Conservation (phyloP, 2,797 vertebrate genomes). For the Numenius phaeopus region DNA sequence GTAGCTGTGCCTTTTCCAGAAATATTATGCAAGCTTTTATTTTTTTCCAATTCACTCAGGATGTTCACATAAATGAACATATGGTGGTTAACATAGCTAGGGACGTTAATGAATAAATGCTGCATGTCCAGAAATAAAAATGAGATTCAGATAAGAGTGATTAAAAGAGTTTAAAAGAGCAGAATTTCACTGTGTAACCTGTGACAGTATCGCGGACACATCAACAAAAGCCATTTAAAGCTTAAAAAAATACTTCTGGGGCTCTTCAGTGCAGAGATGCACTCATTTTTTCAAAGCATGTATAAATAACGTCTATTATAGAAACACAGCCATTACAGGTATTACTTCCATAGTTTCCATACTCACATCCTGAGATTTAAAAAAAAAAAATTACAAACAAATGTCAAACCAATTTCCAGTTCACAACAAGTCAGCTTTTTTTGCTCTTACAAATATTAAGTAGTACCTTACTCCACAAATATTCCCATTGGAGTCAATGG, state of each 20-base stretch:
- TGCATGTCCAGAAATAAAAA: conserved; percentile 36
- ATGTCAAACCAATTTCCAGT: background rate
- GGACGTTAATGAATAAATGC: background rate
- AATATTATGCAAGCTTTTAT: background rate
- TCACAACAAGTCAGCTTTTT: background rate
- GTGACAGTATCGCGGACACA: background rate
- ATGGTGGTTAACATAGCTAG: background rate
- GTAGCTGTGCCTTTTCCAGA: background rate
- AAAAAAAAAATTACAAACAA: background rate
- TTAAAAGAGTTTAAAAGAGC: conserved; percentile 32
- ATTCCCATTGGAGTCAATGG: conserved; percentile 15
- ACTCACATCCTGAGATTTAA: background rate
- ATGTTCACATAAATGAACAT: conserved; percentile 7
- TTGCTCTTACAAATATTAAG: background rate
- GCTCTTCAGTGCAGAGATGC: background rate
- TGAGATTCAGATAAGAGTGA: background rate
- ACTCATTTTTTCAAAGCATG: background rate
- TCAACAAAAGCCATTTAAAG: conserved; percentile 8
- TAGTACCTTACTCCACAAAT: conserved; percentile 16
- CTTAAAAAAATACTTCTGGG: background rate
- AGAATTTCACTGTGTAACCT: background rate
- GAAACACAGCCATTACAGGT: background rate
- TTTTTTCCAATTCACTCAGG: background rate
- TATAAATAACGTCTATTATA: background rate
- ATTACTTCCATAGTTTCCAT: conserved; percentile 8